Evolutionary conservation across 2,888 invertebrate species (phyloP).

Genomic region (Acheta domesticus): DNA sequence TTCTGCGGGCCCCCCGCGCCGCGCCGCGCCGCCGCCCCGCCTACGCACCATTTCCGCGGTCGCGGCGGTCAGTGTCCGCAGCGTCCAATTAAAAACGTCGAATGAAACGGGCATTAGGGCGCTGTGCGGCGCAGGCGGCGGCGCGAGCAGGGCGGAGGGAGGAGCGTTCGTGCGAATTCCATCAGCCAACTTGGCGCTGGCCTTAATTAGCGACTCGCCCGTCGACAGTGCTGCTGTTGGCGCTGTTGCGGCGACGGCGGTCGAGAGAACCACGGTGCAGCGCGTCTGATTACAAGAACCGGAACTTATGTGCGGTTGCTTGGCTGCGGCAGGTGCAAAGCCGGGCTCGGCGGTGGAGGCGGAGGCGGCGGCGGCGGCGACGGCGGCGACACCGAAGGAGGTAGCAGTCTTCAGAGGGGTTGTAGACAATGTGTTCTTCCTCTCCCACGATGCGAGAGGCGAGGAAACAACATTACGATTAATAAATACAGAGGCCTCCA

Average conservation of each 20-base stretch:
- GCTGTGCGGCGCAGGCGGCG: neutral
- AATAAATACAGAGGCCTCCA: no score
- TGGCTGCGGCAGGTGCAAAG: neutral
- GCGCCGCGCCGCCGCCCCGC: neutral
- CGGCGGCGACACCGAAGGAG: neutral
- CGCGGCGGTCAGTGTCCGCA: neutral
- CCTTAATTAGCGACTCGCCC: neutral
- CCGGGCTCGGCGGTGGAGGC: neutral
- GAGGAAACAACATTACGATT: neutral
- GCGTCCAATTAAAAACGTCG: slow-evolving; percentile 1
- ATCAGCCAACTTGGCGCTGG: slow-evolving; percentile 18
- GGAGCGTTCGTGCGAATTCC: neutral
- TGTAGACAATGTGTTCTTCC: neutral
- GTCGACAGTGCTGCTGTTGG: neutral
- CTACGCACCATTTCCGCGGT: neutral
- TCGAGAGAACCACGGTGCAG: neutral
- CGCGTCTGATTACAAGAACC: neutral
- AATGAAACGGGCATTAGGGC: slow-evolving; percentile 9
- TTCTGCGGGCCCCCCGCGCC: neutral
- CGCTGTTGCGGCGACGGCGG: neutral
- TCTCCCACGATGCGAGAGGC: neutral
- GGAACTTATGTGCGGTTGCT: neutral
- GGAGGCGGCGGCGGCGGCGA: neutral
- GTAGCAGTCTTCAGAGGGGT: neutral
- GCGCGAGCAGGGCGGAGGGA: neutral